A percentile compares a stretch with the other conserved stretches of the same genome.
Conservation (phyloP, 23 tunicate species). For the Botrylloides violaceus region DNA sequence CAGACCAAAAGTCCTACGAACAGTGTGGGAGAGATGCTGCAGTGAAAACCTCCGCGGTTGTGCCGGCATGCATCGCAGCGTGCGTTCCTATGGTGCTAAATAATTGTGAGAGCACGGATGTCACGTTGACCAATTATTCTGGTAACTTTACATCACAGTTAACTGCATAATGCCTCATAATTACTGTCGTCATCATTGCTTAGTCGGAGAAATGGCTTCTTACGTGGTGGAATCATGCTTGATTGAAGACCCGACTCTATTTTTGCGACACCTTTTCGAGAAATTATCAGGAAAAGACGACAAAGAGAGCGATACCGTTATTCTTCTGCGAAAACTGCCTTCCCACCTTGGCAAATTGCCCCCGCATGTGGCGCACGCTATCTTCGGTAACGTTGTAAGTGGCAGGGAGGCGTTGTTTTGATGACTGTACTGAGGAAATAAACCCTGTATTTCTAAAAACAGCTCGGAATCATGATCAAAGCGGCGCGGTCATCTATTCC, state of each 20-base stretch:
- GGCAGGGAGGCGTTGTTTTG: neutral
- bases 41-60: slow-evolving; percentile 31
- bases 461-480: slow-evolving; percentile 22
- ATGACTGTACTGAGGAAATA: neutral
- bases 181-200: neutral
- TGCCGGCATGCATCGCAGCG: slow-evolving; percentile 72
- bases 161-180: too few species aligned
- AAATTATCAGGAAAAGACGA: slow-evolving; percentile 38
- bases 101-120: slow-evolving; percentile 4
- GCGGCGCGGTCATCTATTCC: slow-evolving; percentile 30
- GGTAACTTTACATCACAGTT: too few species aligned
- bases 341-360: slow-evolving; percentile 19
- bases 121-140: slow-evolving; percentile 5
- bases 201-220: slow-evolving; percentile 65
- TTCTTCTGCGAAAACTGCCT: slow-evolving; percentile 42
- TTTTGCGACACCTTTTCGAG: slow-evolving; percentile 58
- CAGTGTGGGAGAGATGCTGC: slow-evolving; percentile 8
- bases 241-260: slow-evolving; percentile 65
- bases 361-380: slow-evolving; percentile 47
- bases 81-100: slow-evolving; percentile 56
- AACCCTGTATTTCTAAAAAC: neutral
- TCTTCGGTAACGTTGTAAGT: slow-evolving; percentile 61
- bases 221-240: slow-evolving; percentile 38
- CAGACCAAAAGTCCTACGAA: slow-evolving; percentile 7
- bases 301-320: slow-evolving; percentile 7